phyloP scores from a whole-genome alignment of 2,888 invertebrate genomes.

The Xestoiulus laeticollis region DNA sequence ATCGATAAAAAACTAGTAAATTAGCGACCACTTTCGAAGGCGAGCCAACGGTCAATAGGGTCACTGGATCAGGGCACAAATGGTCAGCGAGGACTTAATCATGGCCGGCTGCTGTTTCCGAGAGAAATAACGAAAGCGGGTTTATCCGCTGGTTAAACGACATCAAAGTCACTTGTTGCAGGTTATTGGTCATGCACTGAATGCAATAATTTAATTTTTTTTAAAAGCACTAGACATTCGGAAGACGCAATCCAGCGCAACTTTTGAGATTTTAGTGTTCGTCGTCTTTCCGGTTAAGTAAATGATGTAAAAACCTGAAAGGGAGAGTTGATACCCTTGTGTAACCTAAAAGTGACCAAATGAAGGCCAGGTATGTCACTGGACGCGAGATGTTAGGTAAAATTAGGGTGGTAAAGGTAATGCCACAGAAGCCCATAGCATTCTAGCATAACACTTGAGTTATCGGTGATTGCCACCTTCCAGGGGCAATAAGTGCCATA shows the following conservation, averaged over 20 bases:
- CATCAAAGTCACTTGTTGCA: too few relatives aligned
- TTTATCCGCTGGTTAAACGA: too few relatives aligned
- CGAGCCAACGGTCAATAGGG: background rate
- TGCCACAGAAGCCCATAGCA: background rate
- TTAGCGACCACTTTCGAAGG: background rate
- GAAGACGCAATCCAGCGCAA: too few relatives aligned
- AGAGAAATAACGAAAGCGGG: too few relatives aligned
- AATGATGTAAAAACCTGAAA: too few relatives aligned
- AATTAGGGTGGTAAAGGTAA: background rate
- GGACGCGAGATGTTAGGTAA: background rate
- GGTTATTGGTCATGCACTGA: too few relatives aligned
- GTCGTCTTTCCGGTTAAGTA: too few relatives aligned
- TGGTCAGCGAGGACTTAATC: background rate
- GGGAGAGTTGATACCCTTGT: too few relatives aligned
- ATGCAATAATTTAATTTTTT: too few relatives aligned
- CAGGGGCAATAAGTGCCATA: background rate
- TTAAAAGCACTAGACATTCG: too few relatives aligned
- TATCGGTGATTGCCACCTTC: background rate
- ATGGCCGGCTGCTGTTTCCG: background rate
- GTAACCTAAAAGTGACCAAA: too few relatives aligned
- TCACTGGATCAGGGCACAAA: background rate
- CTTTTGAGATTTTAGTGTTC: background rate
- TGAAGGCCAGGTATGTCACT: too few relatives aligned
- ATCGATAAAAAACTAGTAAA: conserved; percentile 22
- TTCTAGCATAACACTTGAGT: background rate